Percentiles rank a stretch among this genome's conserved stretches.
Evolutionary conservation across 2,113 vertebrate species (phyloP).

Genomic region (Petrocephalus microphthalmus): DNA sequence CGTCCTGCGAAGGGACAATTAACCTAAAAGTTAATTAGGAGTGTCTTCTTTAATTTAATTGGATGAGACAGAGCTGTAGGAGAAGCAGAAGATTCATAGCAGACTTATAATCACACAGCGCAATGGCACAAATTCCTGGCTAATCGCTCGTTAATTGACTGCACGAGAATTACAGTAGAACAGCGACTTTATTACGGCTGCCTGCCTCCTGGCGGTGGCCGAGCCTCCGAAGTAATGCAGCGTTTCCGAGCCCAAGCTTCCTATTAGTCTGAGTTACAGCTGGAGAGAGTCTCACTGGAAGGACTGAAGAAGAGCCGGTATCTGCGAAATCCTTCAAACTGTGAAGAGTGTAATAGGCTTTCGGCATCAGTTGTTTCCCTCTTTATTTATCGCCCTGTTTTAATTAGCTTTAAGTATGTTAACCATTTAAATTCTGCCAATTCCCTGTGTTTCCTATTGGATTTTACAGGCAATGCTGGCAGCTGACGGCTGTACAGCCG

Average conservation of each 20-base stretch:
- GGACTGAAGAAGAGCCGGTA: background rate
- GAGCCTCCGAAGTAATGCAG: background rate
- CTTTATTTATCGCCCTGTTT: background rate
- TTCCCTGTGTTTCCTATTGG: background rate
- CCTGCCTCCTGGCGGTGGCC: constrained; percentile 13
- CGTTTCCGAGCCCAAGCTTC: background rate
- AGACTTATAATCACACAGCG: constrained; percentile 49
- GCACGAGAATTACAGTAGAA: constrained; percentile 42
- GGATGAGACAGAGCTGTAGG: constrained; percentile 36
- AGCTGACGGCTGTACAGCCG: background rate
- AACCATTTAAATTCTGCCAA: background rate
- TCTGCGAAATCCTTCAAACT: background rate
- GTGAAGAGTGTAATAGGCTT: background rate
- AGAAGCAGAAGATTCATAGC: constrained; percentile 49
- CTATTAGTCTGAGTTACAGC: background rate
- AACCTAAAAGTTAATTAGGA: constrained; percentile 58
- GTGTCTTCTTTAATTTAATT: constrained; percentile 40
- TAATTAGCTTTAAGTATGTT: background rate
- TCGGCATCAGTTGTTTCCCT: background rate
- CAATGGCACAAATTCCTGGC: constrained; percentile 44
- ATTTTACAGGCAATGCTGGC: background rate
- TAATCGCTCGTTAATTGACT: constrained; percentile 53
- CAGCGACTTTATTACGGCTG: constrained; percentile 43
- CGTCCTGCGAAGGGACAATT: constrained; percentile 46
- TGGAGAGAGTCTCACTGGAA: background rate